Evolutionary conservation across 2,113 vertebrate species (phyloP).

Genomic region (Phalacrocorax carbo): DNA sequence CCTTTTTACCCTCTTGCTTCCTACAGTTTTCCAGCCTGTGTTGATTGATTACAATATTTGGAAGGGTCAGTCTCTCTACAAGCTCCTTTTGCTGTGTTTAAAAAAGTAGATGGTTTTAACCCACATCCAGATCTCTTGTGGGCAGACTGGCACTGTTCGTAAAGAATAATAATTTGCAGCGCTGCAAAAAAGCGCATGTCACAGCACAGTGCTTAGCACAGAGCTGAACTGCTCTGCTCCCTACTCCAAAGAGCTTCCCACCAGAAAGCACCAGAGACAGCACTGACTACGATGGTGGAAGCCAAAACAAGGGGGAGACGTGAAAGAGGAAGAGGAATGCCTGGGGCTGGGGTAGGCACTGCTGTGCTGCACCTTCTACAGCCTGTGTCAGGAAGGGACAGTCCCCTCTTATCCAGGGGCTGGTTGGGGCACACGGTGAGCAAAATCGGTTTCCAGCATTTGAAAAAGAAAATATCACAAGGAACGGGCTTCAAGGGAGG

Average conservation of each 20-base stretch:
- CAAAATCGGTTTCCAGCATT: not conserved
- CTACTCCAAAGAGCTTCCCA: not conserved
- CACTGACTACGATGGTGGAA: not conserved
- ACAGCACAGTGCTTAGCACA: not conserved
- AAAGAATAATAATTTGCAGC: not conserved
- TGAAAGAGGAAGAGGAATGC: not conserved
- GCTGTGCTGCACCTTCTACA: not conserved
- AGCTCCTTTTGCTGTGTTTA: not conserved
- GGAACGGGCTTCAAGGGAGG: not conserved
- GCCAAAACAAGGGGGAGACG: not conserved
- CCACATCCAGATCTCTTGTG: not conserved
- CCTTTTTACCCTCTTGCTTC: not conserved
- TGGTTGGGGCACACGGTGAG: fast-evolving
- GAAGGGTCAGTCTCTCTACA: not conserved
- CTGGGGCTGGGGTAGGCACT: not conserved
- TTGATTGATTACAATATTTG: not conserved
- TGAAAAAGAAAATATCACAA: not conserved
- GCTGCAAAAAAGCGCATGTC: not conserved
- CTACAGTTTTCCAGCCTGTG: not conserved
- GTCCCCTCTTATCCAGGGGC: not conserved
- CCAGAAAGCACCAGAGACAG: not conserved
- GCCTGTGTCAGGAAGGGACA: not conserved
- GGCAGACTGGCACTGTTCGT: not conserved
- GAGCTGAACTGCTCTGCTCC: not conserved
- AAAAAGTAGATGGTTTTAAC: not conserved